These are phyloP conservation scores for Octomys mimax DNA, from an alignment of 2,797 vertebrate genomes.

Conservation along the genomic window DNA sequence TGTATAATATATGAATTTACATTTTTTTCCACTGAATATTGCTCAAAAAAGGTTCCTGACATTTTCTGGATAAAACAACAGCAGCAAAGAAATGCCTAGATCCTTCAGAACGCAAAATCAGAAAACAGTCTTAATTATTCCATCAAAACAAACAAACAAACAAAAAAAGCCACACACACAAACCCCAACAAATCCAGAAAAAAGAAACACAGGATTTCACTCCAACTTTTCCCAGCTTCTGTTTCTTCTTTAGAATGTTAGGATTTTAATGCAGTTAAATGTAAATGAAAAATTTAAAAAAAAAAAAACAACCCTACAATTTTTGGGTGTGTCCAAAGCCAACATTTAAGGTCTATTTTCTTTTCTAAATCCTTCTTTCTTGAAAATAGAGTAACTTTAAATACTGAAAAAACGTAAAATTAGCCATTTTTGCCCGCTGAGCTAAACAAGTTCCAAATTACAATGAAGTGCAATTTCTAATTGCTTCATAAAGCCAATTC, in stretches of 20 bases:
- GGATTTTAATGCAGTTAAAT: slow-evolving; percentile 87
- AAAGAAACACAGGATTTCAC: slow-evolving; percentile 85
- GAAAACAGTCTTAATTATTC: slow-evolving; percentile 82
- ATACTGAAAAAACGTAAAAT: slow-evolving; percentile 78
- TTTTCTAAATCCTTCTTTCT: slow-evolving; percentile 82
- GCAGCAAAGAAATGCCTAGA: slow-evolving; percentile 80
- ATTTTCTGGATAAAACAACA: slow-evolving; percentile 82
- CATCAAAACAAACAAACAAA: slow-evolving; percentile 71
- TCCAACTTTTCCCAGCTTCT: slow-evolving; percentile 85
- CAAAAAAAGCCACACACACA: slow-evolving; percentile 40
- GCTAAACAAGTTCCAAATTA: slow-evolving; percentile 88
- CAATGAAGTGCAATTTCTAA: slow-evolving; percentile 89
- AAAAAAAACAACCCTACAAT: slow-evolving; percentile 79
- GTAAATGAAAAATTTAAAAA: slow-evolving; percentile 85
- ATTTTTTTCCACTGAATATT: slow-evolving; percentile 74
- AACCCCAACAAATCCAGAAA: slow-evolving; percentile 76
- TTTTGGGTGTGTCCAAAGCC: slow-evolving; percentile 89
- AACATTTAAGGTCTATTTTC: slow-evolving; percentile 86
- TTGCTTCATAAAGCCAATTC: slow-evolving; percentile 87
- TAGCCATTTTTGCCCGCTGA: slow-evolving; percentile 75
- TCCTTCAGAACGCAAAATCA: slow-evolving; percentile 82
- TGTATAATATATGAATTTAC: slow-evolving; percentile 79
- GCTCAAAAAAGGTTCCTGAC: slow-evolving; percentile 73
- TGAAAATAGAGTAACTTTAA: slow-evolving; percentile 85
- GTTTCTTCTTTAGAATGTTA: slow-evolving; percentile 81